A percentile compares a stretch with the other conserved stretches of the same genome.
Evolutionary conservation across 2,113 vertebrate genomes (phyloP).

Genomic region (Clupea harengus): DNA sequence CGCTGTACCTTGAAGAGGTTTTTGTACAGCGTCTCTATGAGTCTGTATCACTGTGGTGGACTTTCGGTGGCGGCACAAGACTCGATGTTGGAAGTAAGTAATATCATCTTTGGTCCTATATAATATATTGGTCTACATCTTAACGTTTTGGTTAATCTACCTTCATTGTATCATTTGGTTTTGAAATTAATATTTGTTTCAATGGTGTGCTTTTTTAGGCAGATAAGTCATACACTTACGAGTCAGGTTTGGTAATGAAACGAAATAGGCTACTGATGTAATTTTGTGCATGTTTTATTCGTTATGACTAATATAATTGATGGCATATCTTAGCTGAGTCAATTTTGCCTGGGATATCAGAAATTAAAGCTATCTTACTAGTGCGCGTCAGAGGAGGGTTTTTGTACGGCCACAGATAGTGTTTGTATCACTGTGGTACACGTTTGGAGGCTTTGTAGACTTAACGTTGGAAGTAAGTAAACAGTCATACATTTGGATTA

Average conservation of each 20-base stretch:
- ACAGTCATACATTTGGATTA: neutral
- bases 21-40: slow-evolving; percentile 29
- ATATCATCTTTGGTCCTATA: neutral
- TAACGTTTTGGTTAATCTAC: no score
- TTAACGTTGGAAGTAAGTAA: neutral
- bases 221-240: no score
- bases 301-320: no score
- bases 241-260: no score
- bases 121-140: neutral
- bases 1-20: slow-evolving; percentile 21
- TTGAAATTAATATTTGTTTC: no score
- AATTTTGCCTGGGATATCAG: no score
- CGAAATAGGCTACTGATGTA: no score
- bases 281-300: no score
- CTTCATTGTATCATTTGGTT: no score
- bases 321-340: no score
- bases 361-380: no score
- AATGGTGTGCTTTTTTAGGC: no score
- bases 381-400: neutral
- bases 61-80: slow-evolving; percentile 37
- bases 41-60: slow-evolving; percentile 36
- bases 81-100: slow-evolving; percentile 35
- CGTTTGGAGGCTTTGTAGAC: neutral
- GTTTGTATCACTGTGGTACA: neutral
- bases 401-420: neutral